Evolutionary conservation across 2,113 vertebrate genomes (phyloP).

Genomic region (Stercorarius parasiticus): DNA sequence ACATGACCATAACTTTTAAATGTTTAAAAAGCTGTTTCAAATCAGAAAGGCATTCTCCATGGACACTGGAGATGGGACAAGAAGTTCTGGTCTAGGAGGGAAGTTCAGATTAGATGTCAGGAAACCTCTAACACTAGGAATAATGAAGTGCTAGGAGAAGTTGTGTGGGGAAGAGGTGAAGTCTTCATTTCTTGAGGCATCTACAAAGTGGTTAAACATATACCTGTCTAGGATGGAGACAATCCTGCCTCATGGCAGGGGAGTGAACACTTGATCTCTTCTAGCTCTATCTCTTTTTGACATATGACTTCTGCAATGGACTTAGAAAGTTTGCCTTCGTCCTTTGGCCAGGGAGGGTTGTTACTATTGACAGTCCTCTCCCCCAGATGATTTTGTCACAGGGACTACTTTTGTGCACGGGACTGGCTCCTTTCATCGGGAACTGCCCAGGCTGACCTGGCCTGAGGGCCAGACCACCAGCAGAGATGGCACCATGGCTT

Average conservation of each 20-base stretch:
- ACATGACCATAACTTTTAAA: neutral
- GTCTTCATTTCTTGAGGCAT: neutral
- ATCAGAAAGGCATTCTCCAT: constrained; percentile 1
- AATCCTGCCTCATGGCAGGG: neutral
- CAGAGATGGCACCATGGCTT: neutral
- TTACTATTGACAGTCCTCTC: neutral
- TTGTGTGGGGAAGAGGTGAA: neutral
- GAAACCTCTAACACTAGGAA: neutral
- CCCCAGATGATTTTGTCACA: neutral
- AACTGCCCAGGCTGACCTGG: neutral
- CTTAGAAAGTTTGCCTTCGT: neutral
- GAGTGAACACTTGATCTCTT: neutral
- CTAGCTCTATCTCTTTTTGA: neutral
- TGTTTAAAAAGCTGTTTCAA: constrained; percentile 35
- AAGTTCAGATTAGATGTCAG: neutral
- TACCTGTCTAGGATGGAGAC: neutral
- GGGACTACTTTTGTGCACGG: neutral
- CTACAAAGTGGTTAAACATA: neutral
- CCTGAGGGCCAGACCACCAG: rapidly evolving
- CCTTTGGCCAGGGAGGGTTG: neutral
- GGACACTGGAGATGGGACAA: neutral
- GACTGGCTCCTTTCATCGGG: neutral
- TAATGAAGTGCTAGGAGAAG: neutral
- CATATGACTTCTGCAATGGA: neutral
- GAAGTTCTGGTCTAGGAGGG: neutral